Percentiles rank a stretch among this genome's conserved stretches.
Evolutionary conservation across 2,797 vertebrate genomes (phyloP).

Genomic region (Myotis vivesi): DNA sequence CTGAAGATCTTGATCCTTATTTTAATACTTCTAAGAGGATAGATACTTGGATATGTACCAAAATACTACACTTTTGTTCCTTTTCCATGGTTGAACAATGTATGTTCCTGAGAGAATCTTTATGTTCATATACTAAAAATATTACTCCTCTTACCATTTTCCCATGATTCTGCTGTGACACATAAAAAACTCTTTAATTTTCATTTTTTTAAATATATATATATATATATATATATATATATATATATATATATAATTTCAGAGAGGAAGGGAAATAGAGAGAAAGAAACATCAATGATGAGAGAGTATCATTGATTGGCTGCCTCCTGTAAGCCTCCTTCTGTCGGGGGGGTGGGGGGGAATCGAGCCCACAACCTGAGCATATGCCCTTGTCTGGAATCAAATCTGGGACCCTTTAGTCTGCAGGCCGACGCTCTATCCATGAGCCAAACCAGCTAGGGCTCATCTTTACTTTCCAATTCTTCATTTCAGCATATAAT

Average conservation of each 20-base stretch:
- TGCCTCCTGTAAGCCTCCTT: no score
- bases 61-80: background rate
- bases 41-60: background rate
- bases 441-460: no score
- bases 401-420: no score
- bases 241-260: no score
- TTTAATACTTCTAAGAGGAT: background rate
- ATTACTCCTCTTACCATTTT: background rate
- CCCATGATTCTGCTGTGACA: background rate
- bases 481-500: background rate
- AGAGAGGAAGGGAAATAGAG: no score
- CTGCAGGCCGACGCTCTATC: no score
- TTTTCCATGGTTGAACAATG: background rate
- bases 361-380: no score
- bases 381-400: no score
- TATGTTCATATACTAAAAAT: background rate
- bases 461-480: background rate
- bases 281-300: no score
- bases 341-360: no score
- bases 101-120: background rate
- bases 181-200: no score
- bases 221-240: background rate
- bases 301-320: no score
- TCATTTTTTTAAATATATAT: background rate
- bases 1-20: background rate